These are phyloP conservation scores for Atrina japonica DNA, from an alignment of 2,888 invertebrate genomes.

Conservation along the genomic window DNA sequence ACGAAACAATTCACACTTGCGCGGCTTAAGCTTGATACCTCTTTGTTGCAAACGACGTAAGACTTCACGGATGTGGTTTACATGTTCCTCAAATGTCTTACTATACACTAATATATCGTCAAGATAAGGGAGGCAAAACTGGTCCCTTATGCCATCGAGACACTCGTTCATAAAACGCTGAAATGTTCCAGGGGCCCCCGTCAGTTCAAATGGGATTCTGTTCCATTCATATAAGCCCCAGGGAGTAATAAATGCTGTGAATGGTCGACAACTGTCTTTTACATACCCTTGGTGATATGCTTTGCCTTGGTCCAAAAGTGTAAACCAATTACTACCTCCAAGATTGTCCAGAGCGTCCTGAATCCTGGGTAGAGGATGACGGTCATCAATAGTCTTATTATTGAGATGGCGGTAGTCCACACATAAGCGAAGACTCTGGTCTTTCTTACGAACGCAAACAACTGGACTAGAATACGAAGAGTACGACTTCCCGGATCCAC, in stretches of 20 bases:
- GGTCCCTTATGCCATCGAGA: conserved; percentile 38
- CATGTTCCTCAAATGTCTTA: conserved; percentile 44
- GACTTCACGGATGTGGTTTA: conserved; percentile 41
- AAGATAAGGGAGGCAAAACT: conserved; percentile 47
- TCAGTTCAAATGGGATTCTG: conserved; percentile 48
- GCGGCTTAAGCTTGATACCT: conserved; percentile 45
- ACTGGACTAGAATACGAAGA: conserved; percentile 4
- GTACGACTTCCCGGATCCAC: conserved; percentile 36
- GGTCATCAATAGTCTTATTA: conserved; percentile 35
- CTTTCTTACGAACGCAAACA: conserved; percentile 36
- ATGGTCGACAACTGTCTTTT: conserved; percentile 28
- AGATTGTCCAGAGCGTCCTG: conserved; percentile 47
- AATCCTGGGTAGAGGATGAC: conserved; percentile 44
- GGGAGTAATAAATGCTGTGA: conserved; percentile 50
- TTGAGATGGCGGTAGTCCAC: conserved; percentile 46
- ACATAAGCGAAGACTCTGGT: conserved; percentile 44
- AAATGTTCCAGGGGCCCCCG: conserved; percentile 48
- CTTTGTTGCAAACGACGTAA: conserved; percentile 40
- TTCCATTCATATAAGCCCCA: conserved; percentile 45
- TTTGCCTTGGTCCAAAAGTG: conserved; percentile 49
- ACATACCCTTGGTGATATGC: conserved; percentile 54
- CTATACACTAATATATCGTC: conserved; percentile 52
- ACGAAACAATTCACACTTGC: conserved; percentile 49
- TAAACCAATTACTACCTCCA: conserved; percentile 44
- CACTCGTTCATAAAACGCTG: conserved; percentile 45